Conservation (phyloP, 2,113 vertebrate genomes). For the Sclerurus mexicanus region DNA sequence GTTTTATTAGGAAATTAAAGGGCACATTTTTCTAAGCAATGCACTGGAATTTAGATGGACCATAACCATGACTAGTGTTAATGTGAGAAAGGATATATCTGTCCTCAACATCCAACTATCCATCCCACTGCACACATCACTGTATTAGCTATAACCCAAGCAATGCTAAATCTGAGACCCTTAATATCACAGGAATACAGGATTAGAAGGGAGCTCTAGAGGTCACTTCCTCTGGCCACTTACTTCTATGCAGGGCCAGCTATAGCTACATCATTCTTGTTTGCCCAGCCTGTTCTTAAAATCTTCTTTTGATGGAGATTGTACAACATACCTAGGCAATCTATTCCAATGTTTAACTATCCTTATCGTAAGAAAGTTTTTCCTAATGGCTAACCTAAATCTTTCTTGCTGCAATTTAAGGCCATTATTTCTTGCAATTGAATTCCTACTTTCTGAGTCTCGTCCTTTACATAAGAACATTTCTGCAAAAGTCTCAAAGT, state of each 20-base stretch:
- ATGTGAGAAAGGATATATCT: slow-evolving; percentile 5
- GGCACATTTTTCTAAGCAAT: slow-evolving; percentile 59
- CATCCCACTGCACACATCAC: slow-evolving; percentile 8
- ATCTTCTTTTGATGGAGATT: not conserved
- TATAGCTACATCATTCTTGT: not conserved
- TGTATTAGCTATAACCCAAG: not conserved
- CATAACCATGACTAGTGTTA: slow-evolving; percentile 17
- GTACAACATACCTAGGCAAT: not conserved
- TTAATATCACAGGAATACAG: not conserved
- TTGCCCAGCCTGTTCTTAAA: not conserved
- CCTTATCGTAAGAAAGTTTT: not conserved
- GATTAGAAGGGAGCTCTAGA: not conserved
- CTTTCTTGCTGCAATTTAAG: not conserved
- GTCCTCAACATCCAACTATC: not conserved
- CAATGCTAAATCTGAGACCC: not conserved
- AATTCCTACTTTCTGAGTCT: not conserved
- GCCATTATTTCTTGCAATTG: slow-evolving; percentile 8
- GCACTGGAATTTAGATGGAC: slow-evolving; percentile 51
- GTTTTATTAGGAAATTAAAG: slow-evolving; percentile 65
- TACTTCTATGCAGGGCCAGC: not conserved
- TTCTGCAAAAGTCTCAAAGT: slow-evolving; percentile 1
- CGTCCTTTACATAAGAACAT: not conserved
- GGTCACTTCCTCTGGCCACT: not conserved
- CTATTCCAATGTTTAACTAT: slow-evolving; percentile 4
- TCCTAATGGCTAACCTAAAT: slow-evolving; percentile 14